phyloP scores from a whole-genome alignment of 2,888 invertebrate genomes.

The Stenotaenia linearis region DNA sequence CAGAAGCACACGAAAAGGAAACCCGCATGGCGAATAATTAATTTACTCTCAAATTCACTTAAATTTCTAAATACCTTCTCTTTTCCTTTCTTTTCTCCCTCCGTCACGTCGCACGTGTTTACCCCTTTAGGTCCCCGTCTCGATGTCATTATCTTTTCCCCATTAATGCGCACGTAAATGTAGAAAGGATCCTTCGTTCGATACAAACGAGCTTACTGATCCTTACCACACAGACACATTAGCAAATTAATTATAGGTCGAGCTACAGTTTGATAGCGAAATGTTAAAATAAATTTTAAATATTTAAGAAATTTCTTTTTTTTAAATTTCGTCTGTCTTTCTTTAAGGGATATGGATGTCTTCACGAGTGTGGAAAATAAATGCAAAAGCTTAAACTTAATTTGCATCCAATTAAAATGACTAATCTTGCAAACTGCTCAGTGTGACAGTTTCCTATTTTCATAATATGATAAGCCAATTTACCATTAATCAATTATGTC shows the following conservation, averaged over 20 bases:
- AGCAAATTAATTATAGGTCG: neutral
- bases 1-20: neutral
- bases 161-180: neutral
- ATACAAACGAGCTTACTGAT: neutral
- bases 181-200: neutral
- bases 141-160: neutral
- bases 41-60: slow-evolving; percentile 32
- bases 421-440: neutral
- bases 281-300: neutral
- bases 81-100: neutral
- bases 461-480: neutral
- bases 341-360: neutral
- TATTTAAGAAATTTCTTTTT: too few relatives aligned
- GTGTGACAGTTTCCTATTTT: neutral
- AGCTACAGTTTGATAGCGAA: neutral
- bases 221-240: neutral
- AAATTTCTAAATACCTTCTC: neutral
- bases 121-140: neutral
- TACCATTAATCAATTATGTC: neutral
- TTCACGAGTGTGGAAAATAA: neutral
- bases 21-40: slow-evolving; percentile 30
- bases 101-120: neutral
- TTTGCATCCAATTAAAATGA: neutral
- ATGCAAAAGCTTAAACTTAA: neutral
- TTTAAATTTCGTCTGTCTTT: neutral